Conservation (phyloP, 2,888 invertebrate species). For the Halictus quadricinctus region DNA sequence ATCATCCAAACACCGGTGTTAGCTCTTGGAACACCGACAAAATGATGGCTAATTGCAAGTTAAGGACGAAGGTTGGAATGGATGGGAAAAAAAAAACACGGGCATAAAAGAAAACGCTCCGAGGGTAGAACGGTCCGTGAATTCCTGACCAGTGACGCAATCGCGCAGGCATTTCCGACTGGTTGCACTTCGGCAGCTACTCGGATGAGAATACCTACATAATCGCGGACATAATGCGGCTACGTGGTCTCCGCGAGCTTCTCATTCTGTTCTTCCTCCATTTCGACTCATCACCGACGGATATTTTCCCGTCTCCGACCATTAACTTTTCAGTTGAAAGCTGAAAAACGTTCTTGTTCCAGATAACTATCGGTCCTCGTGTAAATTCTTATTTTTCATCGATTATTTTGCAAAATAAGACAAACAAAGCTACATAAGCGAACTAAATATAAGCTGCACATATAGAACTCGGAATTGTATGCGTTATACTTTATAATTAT, state of each 20-base stretch:
- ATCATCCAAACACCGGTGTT: neutral
- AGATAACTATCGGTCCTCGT: too few relatives aligned
- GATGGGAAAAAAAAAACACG: constrained; percentile 29
- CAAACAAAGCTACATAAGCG: too few relatives aligned
- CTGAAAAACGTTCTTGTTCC: neutral
- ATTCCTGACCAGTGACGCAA: constrained; percentile 81
- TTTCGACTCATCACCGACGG: neutral
- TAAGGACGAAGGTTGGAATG: constrained; percentile 43
- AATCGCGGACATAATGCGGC: constrained; percentile 65
- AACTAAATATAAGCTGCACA: too few relatives aligned
- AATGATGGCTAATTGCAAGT: constrained; percentile 4
- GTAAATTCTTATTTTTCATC: too few relatives aligned
- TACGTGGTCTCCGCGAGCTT: constrained; percentile 14
- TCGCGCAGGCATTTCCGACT: constrained; percentile 81
- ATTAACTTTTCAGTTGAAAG: neutral
- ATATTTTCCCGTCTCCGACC: neutral
- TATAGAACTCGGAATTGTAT: too few relatives aligned
- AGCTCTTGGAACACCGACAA: neutral
- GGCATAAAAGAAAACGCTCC: constrained; percentile 62
- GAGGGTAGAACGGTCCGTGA: constrained; percentile 73
- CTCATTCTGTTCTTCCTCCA: neutral
- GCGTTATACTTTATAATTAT: too few relatives aligned
- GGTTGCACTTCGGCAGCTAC: constrained; percentile 76
- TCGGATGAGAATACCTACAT: constrained; percentile 68
- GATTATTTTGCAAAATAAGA: too few relatives aligned